Base-by-base conservation (phyloP, 35 echinoderm and acorn worm species). In the Lytechinus pictus region DNA sequence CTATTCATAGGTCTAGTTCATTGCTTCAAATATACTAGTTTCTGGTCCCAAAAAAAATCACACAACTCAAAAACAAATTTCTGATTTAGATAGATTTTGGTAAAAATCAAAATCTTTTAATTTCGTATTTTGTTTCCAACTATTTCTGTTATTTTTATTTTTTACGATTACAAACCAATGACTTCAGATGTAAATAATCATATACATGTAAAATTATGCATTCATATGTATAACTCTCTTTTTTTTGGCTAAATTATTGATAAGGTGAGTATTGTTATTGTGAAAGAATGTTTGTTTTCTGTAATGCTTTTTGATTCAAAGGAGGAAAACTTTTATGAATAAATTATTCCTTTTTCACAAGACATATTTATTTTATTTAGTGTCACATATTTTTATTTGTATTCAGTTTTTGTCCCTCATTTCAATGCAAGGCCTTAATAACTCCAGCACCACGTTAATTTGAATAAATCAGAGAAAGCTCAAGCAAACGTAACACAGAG, bases 301-400 rank as follows among this genome's bases (percentile, higher is more conserved):
- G 66, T 79, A n/a, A n/a, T 79, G 66, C 66, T 79, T 60, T 44
- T 79, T 24, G 66, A 16, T 5, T 79, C 21, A 24, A 79, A 79
- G 66, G 66, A 79, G 66, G 66, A 24, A 44, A 79, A 79, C 66
- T 79, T 79, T 79, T 79, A 79, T 24, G 16, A 79, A 79, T 79
- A 79, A 79, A 79, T 79, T 79, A 79, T 79, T 79, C 66, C 66
- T 79, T 79, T 79, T 79, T 79, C 66, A 79, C 66, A 79, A 79
- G 66, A 79, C 19, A n/a, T 79, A 79, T 79, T 24, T n/a, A 3
- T 79, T 44, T 44, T 44, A 44, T 44, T 44, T 44, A 44, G 33
- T 2, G 33, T 44, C 33, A 44, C 33, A 44, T 44, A 44, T 44
- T 44, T 44, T 44, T 1, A 44, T 44, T 44, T 44, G 33, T 44